Evolutionary conservation across 2,113 vertebrate genomes (phyloP), one percentile per base, ranked within the genome.

Genomic region (Sander vitreus): DNA sequence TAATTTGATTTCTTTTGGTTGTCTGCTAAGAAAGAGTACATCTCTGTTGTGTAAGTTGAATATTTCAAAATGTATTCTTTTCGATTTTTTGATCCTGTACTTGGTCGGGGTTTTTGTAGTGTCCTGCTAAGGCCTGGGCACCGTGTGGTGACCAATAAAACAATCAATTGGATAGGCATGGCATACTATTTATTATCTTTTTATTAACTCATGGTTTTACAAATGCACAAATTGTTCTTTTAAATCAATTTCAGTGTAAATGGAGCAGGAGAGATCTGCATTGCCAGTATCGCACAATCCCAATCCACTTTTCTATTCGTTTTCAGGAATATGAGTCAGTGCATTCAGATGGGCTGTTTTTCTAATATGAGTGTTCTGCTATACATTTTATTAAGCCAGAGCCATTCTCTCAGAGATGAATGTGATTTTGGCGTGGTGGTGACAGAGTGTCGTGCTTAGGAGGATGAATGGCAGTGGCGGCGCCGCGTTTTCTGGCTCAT

Each of bases 401-500:
- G 23, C 80, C 30, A 3, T 85, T 86, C 84, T 58, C 65, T n/a
- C 4, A 1, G 62, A 82, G 88, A 92, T 88, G 80, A 74, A 85
- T 91, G 89, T 23, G 80, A 81, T 23, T 62, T 84, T 81, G 79
- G 54, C 11, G 53, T 19, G 78, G 60, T 81, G 82, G 62, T 80
- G 90, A 89, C 84, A 73, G 92, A 88, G 85, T 75, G 83, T 69
- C 21, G 53, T 89, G 85, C 88, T 85, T 78, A 76, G 86, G 43
- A 85, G 87, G 90, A 94, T 93, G 91, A 93, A 94, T 92, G 91
- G 90, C 83, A 77, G 78, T 21, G 57, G 67, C 60, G 58, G 88
- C 67, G 72, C 78, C 70, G 78, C 64, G 84, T 93, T 93, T 94
- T 94, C 89, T 92, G 93, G 83, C 93, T 93, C 93, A 91, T 92